Evolutionary conservation across 2,113 vertebrate genomes (phyloP), one percentile per base, ranked within the genome.

Genomic region (Dasyprocta punctata): DNA sequence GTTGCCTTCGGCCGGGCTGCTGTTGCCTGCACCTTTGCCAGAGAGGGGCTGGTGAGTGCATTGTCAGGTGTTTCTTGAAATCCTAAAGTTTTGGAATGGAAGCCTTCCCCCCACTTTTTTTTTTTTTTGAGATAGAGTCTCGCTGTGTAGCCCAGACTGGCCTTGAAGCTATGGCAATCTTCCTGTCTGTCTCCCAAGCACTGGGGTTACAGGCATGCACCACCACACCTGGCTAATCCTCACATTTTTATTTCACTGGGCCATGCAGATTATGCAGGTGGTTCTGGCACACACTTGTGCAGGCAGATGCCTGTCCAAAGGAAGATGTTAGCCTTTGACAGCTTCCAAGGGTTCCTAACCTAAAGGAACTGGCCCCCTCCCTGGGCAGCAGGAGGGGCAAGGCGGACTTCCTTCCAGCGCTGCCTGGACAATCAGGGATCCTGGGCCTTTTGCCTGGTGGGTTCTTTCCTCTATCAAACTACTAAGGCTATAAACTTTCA

Each of bases 1-100:
- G 99, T 99, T 5, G 99, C 99, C 75, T 99, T 99, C 36, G 99
- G 99, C 1, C 99, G 97, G 0, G 26, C 95, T 0, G 99, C 99
- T 0, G 98, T 98, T 1, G 99, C 99, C 38, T 99, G 99, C 98
- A 99, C 99, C 49, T 99, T 99, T 97, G 85, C 98, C 95, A 98
- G 98, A 89, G 98, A 98, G 54, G 54, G 63, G n/a, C 71, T 92
- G 2, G 98, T 97, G 95, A 98, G 98, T 97, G 24, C 3, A 19
- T 69, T 44, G 8, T 24, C 36, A 3, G 33, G 1, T 6, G 0
- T 22, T 44, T 24, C 36, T 69, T 14, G 9, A 67, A 67, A 52
- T 63, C 41, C 60, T 92, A 47, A 71, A 47, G 30, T 36, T 80
- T 22, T 36, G 47, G 30, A 52, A 52, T 17, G 7, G 33, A 20